These are phyloP conservation scores for Dendrolimus houi DNA, from an alignment of 2,888 invertebrate genomes.

Conservation along the genomic window DNA sequence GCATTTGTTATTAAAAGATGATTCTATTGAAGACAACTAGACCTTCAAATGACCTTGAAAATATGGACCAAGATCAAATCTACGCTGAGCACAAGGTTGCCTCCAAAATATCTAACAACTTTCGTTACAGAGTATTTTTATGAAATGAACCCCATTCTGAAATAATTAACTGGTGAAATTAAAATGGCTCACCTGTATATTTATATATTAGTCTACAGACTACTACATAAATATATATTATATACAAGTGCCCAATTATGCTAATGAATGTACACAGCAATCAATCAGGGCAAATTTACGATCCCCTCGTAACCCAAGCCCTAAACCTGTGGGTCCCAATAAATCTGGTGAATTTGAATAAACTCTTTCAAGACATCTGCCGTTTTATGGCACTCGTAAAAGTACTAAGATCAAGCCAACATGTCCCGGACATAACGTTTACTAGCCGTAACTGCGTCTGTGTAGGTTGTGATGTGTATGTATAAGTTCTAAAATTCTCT, in stretches of 20 bases:
- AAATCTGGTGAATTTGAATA: constrained; percentile 22
- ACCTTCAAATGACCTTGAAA: no score
- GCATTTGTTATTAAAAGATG: no score
- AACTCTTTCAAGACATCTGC: constrained; percentile 30
- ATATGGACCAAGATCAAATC: no score
- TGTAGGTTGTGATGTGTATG: not conserved
- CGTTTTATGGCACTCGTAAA: constrained; percentile 26
- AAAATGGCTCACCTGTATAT: no score
- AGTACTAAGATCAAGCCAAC: not conserved
- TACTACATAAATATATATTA: no score
- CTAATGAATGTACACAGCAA: not conserved
- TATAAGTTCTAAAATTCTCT: not conserved
- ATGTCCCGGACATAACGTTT: not conserved
- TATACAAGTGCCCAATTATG: not conserved
- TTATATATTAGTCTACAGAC: no score
- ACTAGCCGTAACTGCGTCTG: not conserved
- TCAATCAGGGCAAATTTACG: not conserved
- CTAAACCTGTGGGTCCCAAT: constrained; percentile 10
- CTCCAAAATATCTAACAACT: no score
- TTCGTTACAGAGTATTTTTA: no score
- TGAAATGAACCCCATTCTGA: no score
- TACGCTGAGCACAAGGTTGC: no score
- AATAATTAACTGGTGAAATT: no score
- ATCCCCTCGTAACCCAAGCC: not conserved
- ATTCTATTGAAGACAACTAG: no score